Evolutionary conservation across 2,113 vertebrate genomes (phyloP).

Genomic region (Archocentrus centrarchus): DNA sequence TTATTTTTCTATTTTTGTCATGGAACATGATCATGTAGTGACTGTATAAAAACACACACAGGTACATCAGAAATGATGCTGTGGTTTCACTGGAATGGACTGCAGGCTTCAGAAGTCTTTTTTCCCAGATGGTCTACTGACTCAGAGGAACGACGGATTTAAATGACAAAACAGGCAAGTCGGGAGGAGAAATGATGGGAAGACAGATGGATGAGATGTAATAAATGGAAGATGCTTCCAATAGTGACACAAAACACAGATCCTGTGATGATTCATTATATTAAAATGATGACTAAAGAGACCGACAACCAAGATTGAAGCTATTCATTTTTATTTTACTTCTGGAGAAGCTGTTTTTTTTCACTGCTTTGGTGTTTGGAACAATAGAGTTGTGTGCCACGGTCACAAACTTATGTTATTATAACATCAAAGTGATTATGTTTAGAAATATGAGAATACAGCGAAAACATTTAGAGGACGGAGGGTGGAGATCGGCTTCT

Average conservation of each 20-base stretch:
- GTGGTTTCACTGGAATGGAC: slow-evolving; percentile 32
- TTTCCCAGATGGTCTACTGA: slow-evolving; percentile 48
- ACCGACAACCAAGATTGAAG: neutral
- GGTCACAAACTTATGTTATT: slow-evolving; percentile 23
- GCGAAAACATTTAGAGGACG: neutral
- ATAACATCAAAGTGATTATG: slow-evolving; percentile 40
- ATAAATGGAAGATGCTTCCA: slow-evolving; percentile 41
- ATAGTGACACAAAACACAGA: slow-evolving; percentile 16
- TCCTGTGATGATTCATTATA: slow-evolving; percentile 3
- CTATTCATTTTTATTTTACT: slow-evolving; percentile 19
- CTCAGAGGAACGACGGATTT: slow-evolving; percentile 32
- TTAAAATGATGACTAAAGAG: slow-evolving; percentile 14
- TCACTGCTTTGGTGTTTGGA: slow-evolving; percentile 5
- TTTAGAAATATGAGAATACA: slow-evolving; percentile 46
- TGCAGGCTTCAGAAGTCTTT: slow-evolving; percentile 32
- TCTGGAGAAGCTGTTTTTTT: neutral
- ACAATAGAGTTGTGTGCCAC: neutral
- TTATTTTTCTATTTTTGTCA: neutral
- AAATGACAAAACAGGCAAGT: slow-evolving; percentile 48
- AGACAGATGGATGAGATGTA: slow-evolving; percentile 19
- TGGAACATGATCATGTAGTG: slow-evolving; percentile 25
- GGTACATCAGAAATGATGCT: slow-evolving; percentile 20
- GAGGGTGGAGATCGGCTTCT: slow-evolving; percentile 22
- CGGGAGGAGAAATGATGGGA: slow-evolving; percentile 5
- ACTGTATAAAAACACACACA: slow-evolving; percentile 21